These are phyloP conservation scores for Hyperoplus lanceolatus DNA, from an alignment of 2,797 vertebrate species.

Conservation along the genomic window DNA sequence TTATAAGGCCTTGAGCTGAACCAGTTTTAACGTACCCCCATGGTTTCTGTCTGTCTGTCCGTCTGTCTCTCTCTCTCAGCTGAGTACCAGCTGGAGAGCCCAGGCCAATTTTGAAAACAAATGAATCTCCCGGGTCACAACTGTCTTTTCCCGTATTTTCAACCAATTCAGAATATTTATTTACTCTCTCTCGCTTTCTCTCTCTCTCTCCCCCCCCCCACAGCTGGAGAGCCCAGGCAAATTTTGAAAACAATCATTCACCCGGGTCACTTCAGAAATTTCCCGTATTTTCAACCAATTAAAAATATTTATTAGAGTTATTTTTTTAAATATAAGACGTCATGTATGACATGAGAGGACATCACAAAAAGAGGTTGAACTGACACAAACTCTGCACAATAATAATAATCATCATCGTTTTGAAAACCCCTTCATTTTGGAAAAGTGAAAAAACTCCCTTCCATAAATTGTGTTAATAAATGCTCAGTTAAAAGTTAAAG, in stretches of 20 bases:
- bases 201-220: conserved; percentile 1
- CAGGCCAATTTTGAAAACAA: conserved; percentile 15
- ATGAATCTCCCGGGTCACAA: not conserved
- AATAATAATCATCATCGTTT: not conserved
- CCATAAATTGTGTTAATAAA: not conserved
- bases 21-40: conserved; percentile 58
- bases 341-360: no score
- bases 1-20: conserved; percentile 59
- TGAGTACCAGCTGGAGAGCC: not conserved
- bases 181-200: not conserved
- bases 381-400: no score
- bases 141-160: not conserved
- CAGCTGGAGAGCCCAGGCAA: conserved; percentile 1
- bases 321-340: not conserved
- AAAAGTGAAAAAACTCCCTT: not conserved
- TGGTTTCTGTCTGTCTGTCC: conserved; percentile 23
- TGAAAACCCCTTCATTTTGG: not conserved
- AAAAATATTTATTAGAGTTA: conserved; percentile 30
- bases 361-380: no score
- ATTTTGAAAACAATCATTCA: not conserved
- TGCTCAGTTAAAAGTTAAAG: conserved; percentile 2
- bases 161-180: conserved; percentile 19
- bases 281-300: not conserved
- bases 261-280: not conserved
- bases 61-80: conserved; percentile 7